Base-by-base conservation (phyloP, 2,888 invertebrate species). In the Agrochola macilenta region DNA sequence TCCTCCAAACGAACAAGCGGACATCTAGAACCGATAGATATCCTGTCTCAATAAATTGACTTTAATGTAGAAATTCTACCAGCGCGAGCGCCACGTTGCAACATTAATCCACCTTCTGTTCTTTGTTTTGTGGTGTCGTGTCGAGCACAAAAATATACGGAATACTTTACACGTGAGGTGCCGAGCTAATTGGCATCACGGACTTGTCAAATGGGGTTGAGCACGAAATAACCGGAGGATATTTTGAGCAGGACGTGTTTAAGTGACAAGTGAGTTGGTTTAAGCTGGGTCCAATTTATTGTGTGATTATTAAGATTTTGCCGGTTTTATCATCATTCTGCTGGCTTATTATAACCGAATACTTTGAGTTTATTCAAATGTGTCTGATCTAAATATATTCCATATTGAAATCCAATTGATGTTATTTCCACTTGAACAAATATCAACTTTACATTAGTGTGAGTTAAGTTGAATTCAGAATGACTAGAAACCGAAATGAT, bases 101-200 rank as follows among this genome's bases (percentile, higher is more conserved):
- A n/a, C 54, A 30, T 54, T 17, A 12, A 43, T 23, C 60, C 4
- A 46, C 43, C 60, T 83, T 83, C 68, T 69, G 54, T 52, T 39
- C 0, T 17, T n/a, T 54, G n/a, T 26, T 65, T 57, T 3, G 11
- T 57, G 14, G 5, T n/a, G 35, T 63, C 4, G 39, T 60, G 69
- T 35, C 20, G 20, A 35, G 49, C 54, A 79, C 69, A 79, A 83
- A 82, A 80, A 82, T 81, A 82, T 49, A 79, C 76, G 46, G 66
- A 73, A 76, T 77, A 76, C 66, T 78, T 83, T 68, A 83, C 78
- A 76, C 81, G 78, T 79, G 81, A 75, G 69, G 64, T 79, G 83
- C 52, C 23, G 30, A 60, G 57, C 81, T 87, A 88, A 87, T 88
- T 82, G 79, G 76, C 83, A 58, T 65, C 72, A 74, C 81, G 65